Percentiles rank a stretch among this genome's conserved stretches.
These are phyloP conservation scores for Thaleichthys pacificus DNA, from an alignment of 2,797 vertebrate genomes.

Conservation along the genomic window DNA sequence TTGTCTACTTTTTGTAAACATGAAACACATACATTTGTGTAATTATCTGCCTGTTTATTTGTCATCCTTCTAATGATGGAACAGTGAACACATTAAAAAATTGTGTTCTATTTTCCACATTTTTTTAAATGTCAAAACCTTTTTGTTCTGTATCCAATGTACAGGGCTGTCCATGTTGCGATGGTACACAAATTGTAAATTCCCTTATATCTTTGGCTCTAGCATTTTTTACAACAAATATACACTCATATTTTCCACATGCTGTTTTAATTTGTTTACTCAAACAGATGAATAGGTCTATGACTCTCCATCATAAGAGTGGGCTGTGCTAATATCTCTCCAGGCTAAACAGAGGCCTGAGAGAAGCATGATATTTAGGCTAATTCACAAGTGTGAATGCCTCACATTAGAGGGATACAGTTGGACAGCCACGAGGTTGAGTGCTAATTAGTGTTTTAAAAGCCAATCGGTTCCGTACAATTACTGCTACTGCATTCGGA, in stretches of 20 bases:
- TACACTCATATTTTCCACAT: background rate
- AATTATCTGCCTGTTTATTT: constrained; percentile 5
- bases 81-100: no score
- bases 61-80: no score
- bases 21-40: constrained; percentile 29
- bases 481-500: constrained; percentile 38
- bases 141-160: background rate
- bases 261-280: constrained; percentile 21
- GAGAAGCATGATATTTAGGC: constrained; percentile 45
- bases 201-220: constrained; percentile 3
- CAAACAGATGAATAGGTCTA: constrained; percentile 12
- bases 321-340: constrained; percentile 20
- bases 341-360: constrained; percentile 26
- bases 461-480: constrained; percentile 53
- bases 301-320: constrained; percentile 6
- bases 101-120: no score
- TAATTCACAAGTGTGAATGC: constrained; percentile 46
- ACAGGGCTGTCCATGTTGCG: background rate
- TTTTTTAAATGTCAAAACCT: background rate
- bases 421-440: constrained; percentile 53
- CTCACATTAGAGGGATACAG: constrained; percentile 42
- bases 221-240: constrained; percentile 2
- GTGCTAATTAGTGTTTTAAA: constrained; percentile 61
- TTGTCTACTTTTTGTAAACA: background rate
- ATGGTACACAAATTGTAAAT: background rate